Evolutionary conservation across 2,797 vertebrate species (phyloP).

Genomic region (Synaphobranchus kaupii): DNA sequence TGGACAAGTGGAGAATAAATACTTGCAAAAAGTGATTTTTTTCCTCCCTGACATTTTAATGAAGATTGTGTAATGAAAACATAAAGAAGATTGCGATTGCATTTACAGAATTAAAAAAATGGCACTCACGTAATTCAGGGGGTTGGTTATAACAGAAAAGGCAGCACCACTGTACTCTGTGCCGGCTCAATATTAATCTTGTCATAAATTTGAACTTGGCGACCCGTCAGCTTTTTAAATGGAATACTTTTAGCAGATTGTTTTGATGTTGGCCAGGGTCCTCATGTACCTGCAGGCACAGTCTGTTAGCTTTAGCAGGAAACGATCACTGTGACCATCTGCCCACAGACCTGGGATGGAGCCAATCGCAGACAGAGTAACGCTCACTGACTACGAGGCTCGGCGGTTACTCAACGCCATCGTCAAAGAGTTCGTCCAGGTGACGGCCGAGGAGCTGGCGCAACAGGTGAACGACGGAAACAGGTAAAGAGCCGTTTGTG

Average conservation of each 20-base stretch:
- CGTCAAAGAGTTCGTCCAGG: slow-evolving; percentile 88
- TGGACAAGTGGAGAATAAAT: background rate
- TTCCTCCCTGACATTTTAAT: background rate
- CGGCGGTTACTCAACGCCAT: slow-evolving; percentile 87
- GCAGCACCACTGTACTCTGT: background rate
- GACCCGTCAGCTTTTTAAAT: slow-evolving; percentile 46
- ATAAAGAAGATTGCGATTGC: slow-evolving; percentile 12
- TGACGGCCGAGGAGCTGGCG: slow-evolving; percentile 85
- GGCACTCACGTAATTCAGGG: slow-evolving; percentile 27
- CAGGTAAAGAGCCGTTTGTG: slow-evolving; percentile 72
- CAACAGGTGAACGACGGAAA: slow-evolving; percentile 79
- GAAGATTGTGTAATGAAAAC: too few species aligned
- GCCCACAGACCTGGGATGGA: slow-evolving; percentile 79
- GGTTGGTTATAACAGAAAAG: slow-evolving; percentile 35
- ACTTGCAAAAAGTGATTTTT: too few species aligned
- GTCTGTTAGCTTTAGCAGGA: background rate
- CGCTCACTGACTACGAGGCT: slow-evolving; percentile 85
- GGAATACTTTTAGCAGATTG: slow-evolving; percentile 68
- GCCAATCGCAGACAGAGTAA: slow-evolving; percentile 77
- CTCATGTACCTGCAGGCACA: too few species aligned
- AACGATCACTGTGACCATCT: background rate
- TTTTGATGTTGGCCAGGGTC: slow-evolving; percentile 55
- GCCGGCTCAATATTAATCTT: slow-evolving; percentile 61
- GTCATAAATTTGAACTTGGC: slow-evolving; percentile 64
- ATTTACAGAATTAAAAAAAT: slow-evolving; percentile 36